These are phyloP conservation scores for Parazoanthus atlanticus DNA, from an alignment of 92 coral and sea anemone species.

Conservation along the genomic window DNA sequence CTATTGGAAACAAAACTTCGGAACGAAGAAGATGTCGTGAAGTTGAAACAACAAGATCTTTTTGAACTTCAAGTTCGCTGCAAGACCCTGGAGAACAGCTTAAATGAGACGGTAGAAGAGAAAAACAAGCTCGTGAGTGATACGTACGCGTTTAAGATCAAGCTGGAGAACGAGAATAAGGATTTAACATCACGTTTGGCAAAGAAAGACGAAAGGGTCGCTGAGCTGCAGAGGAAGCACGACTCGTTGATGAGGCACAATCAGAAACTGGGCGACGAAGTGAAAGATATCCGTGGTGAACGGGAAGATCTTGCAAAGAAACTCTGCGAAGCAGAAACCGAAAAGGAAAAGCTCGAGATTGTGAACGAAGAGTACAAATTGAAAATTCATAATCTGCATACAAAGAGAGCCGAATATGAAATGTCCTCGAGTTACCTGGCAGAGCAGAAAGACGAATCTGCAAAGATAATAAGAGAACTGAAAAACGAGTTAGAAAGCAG, in stretches of 20 bases:
- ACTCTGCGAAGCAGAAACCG: constrained; percentile 36
- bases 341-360: constrained; percentile 54
- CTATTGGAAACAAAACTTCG: constrained; percentile 49
- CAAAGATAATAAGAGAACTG: not conserved
- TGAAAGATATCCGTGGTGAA: constrained; percentile 54
- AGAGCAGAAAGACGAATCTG: constrained; percentile 2
- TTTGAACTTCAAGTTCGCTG: constrained; percentile 41
- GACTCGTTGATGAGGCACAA: constrained; percentile 48
- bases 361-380: constrained; percentile 55
- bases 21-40: constrained; percentile 48
- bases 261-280: constrained; percentile 60
- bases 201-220: constrained; percentile 60
- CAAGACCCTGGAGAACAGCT: constrained; percentile 33
- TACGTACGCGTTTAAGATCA: constrained; percentile 65
- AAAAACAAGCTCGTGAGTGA: constrained; percentile 62
- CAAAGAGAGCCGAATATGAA: constrained; percentile 38
- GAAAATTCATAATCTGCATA: constrained; percentile 53
- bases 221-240: constrained; percentile 54
- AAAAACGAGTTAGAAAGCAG: constrained; percentile 22
- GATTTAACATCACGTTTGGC: constrained; percentile 63
- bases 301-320: constrained; percentile 54
- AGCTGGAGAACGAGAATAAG: constrained; percentile 60
- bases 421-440: constrained; percentile 37
- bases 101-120: constrained; percentile 54
- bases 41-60: constrained; percentile 28